A percentile compares a stretch with the other conserved stretches of the same genome.
Conservation (phyloP, 2,888 invertebrate genomes). For the Chromoteleia sp. region DNA sequence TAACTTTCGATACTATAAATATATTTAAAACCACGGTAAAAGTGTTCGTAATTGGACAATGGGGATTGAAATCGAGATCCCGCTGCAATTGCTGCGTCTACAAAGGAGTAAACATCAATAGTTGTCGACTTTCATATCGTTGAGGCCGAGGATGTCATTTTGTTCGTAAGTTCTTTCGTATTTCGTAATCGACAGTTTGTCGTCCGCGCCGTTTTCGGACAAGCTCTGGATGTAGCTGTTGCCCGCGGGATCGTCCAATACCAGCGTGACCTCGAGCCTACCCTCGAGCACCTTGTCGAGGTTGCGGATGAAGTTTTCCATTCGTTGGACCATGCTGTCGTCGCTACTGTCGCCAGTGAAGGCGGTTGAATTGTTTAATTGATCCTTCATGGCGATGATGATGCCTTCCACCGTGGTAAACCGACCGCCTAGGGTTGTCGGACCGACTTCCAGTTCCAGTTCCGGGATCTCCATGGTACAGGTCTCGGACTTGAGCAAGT, state of each 20-base stretch:
- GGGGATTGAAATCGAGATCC: background rate
- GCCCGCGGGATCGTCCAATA: slow-evolving; percentile 98
- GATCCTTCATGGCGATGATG: slow-evolving; percentile 91
- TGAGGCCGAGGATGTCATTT: slow-evolving; percentile 97
- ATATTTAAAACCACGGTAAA: slow-evolving; percentile 4
- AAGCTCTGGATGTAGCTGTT: slow-evolving; percentile 97
- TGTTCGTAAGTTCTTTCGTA: slow-evolving; percentile 95
- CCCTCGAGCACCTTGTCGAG: slow-evolving; percentile 89
- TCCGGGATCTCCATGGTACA: slow-evolving; percentile 93
- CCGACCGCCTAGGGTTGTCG: slow-evolving; percentile 94
- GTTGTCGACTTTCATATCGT: slow-evolving; percentile 97
- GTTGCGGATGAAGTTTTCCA: slow-evolving; percentile 88
- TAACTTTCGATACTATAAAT: slow-evolving; percentile 8
- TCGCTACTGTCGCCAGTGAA: slow-evolving; percentile 91
- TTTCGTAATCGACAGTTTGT: slow-evolving; percentile 89
- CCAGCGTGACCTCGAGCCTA: slow-evolving; percentile 88
- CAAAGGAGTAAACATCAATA: slow-evolving; percentile 85
- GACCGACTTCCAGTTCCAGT: slow-evolving; percentile 93
- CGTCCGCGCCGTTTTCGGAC: slow-evolving; percentile 89
- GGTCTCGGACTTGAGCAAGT: slow-evolving; percentile 96
- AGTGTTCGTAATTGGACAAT: background rate
- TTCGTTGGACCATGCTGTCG: slow-evolving; percentile 85
- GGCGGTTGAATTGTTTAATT: slow-evolving; percentile 89
- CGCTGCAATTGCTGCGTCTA: slow-evolving; percentile 9
- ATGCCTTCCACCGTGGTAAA: slow-evolving; percentile 98